These are phyloP conservation scores for Dryobotodes eremita DNA, from an alignment of 2,888 invertebrate species.

Conservation along the genomic window DNA sequence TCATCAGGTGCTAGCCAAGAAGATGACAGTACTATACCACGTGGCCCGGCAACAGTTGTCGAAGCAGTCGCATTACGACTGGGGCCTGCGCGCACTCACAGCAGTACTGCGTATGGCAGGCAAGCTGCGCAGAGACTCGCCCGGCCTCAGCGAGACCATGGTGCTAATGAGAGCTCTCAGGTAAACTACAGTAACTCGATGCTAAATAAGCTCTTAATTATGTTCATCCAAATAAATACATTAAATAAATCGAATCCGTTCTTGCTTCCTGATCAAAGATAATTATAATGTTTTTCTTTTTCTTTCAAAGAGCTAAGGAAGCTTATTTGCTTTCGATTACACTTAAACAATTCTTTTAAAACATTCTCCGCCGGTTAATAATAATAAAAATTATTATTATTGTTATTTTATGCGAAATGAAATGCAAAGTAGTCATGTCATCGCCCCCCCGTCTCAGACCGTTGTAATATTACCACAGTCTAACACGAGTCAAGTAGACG, in stretches of 20 bases:
- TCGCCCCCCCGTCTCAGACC: no score
- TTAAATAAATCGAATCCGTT: neutral
- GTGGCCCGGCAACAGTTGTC: slow-evolving; percentile 97
- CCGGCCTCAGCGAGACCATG: slow-evolving; percentile 95
- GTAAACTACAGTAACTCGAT: slow-evolving; percentile 45
- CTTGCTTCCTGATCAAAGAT: neutral
- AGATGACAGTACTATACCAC: slow-evolving; percentile 97
- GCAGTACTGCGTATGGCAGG: slow-evolving; percentile 98
- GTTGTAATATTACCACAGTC: no score
- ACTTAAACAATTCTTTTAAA: no score
- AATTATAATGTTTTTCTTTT: neutral
- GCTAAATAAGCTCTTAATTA: neutral
- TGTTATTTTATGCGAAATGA: no score
- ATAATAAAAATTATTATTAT: neutral
- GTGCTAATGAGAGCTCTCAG: slow-evolving; percentile 97
- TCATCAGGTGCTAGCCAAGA: slow-evolving; percentile 94
- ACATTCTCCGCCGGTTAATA: no score
- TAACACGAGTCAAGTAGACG: no score
- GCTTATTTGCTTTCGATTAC: neutral
- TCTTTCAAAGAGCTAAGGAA: neutral
- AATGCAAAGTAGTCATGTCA: no score
- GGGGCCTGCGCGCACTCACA: slow-evolving; percentile 97
- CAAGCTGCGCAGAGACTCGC: slow-evolving; percentile 94
- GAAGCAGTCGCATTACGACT: slow-evolving; percentile 98
- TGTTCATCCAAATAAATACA: neutral